Evolutionary conservation across 2,113 vertebrate genomes (phyloP).

Genomic region (Mustela lutreola): DNA sequence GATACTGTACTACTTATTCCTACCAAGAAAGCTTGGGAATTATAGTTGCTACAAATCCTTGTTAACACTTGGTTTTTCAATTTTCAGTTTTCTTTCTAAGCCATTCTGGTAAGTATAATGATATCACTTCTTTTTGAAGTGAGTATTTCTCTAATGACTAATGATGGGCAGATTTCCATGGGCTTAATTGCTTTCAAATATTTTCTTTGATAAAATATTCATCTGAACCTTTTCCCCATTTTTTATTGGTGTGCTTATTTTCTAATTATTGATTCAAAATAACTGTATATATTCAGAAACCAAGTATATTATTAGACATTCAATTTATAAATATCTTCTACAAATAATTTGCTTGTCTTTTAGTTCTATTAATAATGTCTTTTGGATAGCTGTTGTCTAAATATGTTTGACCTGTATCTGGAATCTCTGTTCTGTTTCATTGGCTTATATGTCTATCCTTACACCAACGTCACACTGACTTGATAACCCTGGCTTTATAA

Average conservation of each 20-base stretch:
- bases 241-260: background rate
- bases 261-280: background rate
- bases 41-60: background rate
- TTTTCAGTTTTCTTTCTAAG: background rate
- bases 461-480: background rate
- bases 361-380: background rate
- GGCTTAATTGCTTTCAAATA: background rate
- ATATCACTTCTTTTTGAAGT: background rate
- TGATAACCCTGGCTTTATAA: background rate
- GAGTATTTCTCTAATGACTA: background rate
- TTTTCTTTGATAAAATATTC: background rate
- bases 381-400: background rate
- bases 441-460: background rate
- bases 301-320: background rate
- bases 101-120: background rate
- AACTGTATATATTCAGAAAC: background rate
- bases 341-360: background rate
- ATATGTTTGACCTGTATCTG: background rate
- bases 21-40: background rate
- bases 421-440: background rate
- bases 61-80: background rate
- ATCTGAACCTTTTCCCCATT: background rate
- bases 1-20: background rate
- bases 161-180: background rate
- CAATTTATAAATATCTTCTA: background rate